Base-by-base conservation (phyloP, 2,888 invertebrate species). In the Limnephilus auricula region DNA sequence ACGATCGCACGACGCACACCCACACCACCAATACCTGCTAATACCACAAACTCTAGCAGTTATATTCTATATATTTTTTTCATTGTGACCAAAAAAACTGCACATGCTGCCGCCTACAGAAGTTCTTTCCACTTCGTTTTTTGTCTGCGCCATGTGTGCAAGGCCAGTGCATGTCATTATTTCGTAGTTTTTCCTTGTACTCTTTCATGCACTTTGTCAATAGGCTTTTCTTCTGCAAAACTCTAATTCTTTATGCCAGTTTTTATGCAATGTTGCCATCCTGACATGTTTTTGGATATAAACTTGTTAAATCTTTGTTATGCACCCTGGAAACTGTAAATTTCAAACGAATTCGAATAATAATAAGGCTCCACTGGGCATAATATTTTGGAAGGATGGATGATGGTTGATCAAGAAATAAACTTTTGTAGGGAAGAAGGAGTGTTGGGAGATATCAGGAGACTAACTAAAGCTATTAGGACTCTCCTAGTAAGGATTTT, bases 121-220 rank as follows among this genome's bases (percentile, higher is more conserved):
- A 65, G 65, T 65, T 65, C 65, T 9, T 65, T 65, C 65, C 65
- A 25, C 65, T 65, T 65, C 65, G 65, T 65, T 65, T 65, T 65
- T 65, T 65, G 65, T 65, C 65, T 65, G 65, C n/a, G 65, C 65
- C 65, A 65, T 65, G 65, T 65, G 65, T 65, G 65, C 65, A 65
- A 65, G 65, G 65, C 25, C 65, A 25, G 65, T 65, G 65, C 65
- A 65, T 65, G 65, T 65, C 9, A 65, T 65, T 65, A 65, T 15
- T 18, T 50, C n/a, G 65, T 65, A 65, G 65, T 25, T n/a, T 25
- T n/a, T 25, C n/a, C 25, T 50, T n/a, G 65, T 65, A 65, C 65
- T 65, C 65, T 65, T 6, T 25, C 50, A 50, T 18, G 50, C 50
- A 65, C 25, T 65, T 65, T 18, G 50, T 25, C 65, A 25, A 6